Evolutionary conservation across 2,888 invertebrate genomes (phyloP).

Genomic region (Ornithoptera priamus): DNA sequence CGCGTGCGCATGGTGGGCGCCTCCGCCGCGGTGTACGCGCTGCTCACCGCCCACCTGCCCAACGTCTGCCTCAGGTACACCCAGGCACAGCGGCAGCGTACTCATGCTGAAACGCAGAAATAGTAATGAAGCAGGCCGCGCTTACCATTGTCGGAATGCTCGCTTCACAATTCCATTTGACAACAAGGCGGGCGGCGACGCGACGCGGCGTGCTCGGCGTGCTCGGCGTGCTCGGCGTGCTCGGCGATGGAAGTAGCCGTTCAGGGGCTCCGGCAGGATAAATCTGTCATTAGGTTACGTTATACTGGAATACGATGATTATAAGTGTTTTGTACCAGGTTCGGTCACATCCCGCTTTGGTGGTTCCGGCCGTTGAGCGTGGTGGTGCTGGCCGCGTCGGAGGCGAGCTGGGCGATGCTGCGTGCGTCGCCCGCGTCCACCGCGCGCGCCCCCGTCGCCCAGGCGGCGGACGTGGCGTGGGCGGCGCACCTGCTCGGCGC

Average conservation of each 20-base stretch:
- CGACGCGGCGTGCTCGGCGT: too few relatives aligned
- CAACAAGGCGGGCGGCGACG: too few relatives aligned
- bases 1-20: constrained; percentile 90
- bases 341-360: constrained; percentile 70
- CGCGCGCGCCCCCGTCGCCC: constrained; percentile 29
- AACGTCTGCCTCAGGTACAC: constrained; percentile 84
- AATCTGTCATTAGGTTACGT: too few relatives aligned
- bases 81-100: too few relatives aligned
- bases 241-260: too few relatives aligned
- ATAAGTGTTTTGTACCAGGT: constrained; percentile 43
- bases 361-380: constrained; percentile 81
- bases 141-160: too few relatives aligned
- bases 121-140: too few relatives aligned
- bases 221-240: too few relatives aligned
- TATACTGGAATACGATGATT: too few relatives aligned
- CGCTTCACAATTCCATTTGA: too few relatives aligned
- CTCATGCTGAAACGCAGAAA: too few relatives aligned
- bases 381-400: constrained; percentile 82
- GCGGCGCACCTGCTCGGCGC: constrained; percentile 87
- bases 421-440: constrained; percentile 33
- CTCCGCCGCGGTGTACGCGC: constrained; percentile 93
- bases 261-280: too few relatives aligned
- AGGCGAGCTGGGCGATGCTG: constrained; percentile 71
- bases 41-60: constrained; percentile 92
- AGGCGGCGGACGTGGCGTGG: constrained; percentile 79